Evolutionary conservation across 2,797 vertebrate species (phyloP).

Genomic region (Clarias laeviceps): DNA sequence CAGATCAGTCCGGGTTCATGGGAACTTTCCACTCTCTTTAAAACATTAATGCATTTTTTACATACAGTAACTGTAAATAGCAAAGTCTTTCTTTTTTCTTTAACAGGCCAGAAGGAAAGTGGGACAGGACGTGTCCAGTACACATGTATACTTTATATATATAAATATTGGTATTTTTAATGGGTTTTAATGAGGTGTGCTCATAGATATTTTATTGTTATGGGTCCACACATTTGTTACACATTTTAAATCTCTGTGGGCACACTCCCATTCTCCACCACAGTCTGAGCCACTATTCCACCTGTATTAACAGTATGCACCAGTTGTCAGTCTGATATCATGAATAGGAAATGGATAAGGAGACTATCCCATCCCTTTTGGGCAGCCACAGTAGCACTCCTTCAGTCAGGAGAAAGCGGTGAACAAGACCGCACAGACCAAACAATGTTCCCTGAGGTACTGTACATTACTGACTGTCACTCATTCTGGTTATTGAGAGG

Average conservation of each 20-base stretch:
- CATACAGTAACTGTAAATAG: neutral
- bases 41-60: constrained; percentile 20
- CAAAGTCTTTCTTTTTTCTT: constrained; percentile 5
- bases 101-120: neutral
- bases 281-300: neutral
- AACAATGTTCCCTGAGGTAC: neutral
- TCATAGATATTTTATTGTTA: too few relatives aligned
- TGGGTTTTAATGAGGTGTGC: too few relatives aligned
- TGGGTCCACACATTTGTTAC: too few relatives aligned
- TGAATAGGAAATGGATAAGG: neutral
- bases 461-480: neutral
- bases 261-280: neutral
- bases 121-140: neutral
- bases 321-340: neutral
- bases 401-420: neutral
- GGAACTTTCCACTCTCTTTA: constrained; percentile 1
- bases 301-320: neutral
- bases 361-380: neutral
- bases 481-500: neutral
- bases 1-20: constrained; percentile 39
- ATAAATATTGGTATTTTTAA: too few relatives aligned
- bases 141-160: neutral
- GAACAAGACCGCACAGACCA: neutral
- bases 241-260: neutral
- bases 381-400: neutral